Evolutionary conservation across 2,888 invertebrate genomes (phyloP).

Genomic region (Drosophila anomalipes): DNA sequence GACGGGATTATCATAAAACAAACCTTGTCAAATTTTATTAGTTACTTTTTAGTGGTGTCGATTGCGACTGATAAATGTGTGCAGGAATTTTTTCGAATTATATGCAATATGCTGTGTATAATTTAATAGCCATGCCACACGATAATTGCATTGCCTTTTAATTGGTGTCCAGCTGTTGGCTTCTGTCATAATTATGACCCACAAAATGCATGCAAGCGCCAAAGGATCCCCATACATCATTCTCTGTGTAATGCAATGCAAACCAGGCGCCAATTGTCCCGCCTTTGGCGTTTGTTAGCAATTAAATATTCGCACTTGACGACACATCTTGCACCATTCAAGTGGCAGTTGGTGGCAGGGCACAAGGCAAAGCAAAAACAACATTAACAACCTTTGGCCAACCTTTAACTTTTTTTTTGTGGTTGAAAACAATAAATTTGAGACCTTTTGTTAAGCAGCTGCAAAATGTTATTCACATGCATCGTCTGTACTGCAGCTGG

Average conservation of each 20-base stretch:
- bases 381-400: constrained; percentile 29
- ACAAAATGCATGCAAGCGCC: constrained; percentile 21
- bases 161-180: constrained; percentile 37
- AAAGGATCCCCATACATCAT: constrained; percentile 22
- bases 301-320: constrained; percentile 76
- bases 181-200: constrained; percentile 41
- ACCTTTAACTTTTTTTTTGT: constrained; percentile 33
- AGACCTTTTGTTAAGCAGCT: background rate
- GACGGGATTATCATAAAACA: background rate
- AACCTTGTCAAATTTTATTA: background rate
- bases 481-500: background rate
- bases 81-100: background rate
- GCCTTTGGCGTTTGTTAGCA: constrained; percentile 67
- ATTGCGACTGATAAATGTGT: background rate
- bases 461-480: background rate
- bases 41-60: background rate
- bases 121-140: background rate
- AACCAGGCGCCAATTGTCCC: constrained; percentile 66
- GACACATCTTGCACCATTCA: constrained; percentile 56
- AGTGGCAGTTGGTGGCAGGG: constrained; percentile 7
- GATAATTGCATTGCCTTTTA: constrained; percentile 26
- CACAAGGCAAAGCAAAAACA: constrained; percentile 14
- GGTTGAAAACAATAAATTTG: constrained; percentile 15
- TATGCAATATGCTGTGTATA: background rate
- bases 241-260: constrained; percentile 29